A percentile compares a stretch with the other conserved stretches of the same genome.
These are phyloP conservation scores for Oopsacas minuta DNA, from an alignment of 37 sponge, comb jelly and placozoan genomes.

Conservation along the genomic window DNA sequence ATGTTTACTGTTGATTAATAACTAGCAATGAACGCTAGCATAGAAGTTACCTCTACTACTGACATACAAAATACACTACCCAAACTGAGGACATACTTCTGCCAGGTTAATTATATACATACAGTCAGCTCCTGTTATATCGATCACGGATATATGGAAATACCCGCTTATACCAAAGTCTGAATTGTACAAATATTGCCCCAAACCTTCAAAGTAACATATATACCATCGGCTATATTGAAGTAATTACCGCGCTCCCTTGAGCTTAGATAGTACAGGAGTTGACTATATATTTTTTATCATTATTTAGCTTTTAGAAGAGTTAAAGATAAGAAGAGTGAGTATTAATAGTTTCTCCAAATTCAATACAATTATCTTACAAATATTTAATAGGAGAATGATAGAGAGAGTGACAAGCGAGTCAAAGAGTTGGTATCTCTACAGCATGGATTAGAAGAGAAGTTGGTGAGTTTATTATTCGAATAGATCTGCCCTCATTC, in stretches of 20 bases:
- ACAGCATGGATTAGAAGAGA: slow-evolving; percentile 1
- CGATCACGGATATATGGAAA: too few species aligned
- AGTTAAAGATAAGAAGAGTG: not conserved
- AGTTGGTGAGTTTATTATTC: not conserved
- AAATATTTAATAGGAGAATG: not conserved
- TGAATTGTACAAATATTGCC: too few species aligned
- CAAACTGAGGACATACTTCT: not conserved
- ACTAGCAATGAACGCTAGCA: too few species aligned
- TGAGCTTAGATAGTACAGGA: too few species aligned
- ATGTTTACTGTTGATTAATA: too few species aligned
- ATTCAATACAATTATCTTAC: not conserved
- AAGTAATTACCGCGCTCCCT: too few species aligned
- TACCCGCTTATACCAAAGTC: too few species aligned
- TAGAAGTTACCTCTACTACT: not conserved
- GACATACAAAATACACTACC: not conserved
- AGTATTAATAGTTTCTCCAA: not conserved
- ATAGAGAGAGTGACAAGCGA: not conserved
- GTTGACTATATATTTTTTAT: too few species aligned
- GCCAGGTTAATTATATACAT: too few species aligned
- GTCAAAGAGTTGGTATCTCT: not conserved
- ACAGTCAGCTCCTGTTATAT: too few species aligned
- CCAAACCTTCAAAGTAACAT: too few species aligned
- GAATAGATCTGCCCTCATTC: not conserved
- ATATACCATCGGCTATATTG: too few species aligned
- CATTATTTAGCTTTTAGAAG: not conserved